Evolutionary conservation across 2,888 invertebrate genomes (phyloP).

Genomic region (Pollenia labialis): DNA sequence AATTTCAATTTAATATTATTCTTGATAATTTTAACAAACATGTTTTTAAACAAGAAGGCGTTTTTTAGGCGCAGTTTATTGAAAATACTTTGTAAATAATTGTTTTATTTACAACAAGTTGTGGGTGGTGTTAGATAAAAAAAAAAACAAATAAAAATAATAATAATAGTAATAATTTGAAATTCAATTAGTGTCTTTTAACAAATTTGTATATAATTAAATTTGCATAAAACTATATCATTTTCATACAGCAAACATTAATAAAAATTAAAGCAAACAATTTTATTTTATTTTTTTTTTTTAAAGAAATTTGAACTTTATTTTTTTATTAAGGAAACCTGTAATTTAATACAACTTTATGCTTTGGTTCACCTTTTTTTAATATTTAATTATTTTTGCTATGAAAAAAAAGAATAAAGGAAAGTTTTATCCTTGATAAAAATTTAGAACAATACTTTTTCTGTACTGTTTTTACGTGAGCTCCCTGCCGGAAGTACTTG

Average conservation of each 20-base stretch:
- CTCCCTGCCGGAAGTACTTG: conserved; percentile 40
- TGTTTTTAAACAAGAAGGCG: conserved; percentile 26
- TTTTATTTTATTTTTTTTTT: neutral
- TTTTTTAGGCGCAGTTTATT: conserved; percentile 64
- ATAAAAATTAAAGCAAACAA: neutral
- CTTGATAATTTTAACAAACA: neutral
- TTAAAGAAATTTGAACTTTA: neutral
- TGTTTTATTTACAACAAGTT: neutral
- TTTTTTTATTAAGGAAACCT: conserved; percentile 18
- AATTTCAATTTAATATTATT: conserved; percentile 44
- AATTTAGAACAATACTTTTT: conserved; percentile 49
- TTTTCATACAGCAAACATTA: conserved; percentile 18
- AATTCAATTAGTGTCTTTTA: conserved; percentile 60
- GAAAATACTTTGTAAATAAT: conserved; percentile 38
- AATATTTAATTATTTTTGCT: neutral
- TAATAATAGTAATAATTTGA: conserved; percentile 19
- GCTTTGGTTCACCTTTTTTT: conserved; percentile 4
- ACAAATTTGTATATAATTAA: conserved; percentile 55
- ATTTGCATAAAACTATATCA: conserved; percentile 48
- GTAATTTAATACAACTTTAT: conserved; percentile 50
- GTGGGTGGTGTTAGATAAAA: conserved; percentile 55
- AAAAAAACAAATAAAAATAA: neutral
- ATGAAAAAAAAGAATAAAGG: neutral
- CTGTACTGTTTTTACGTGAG: conserved; percentile 32
- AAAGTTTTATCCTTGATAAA: conserved; percentile 64